Evolutionary conservation across 30 jellyfish, hydroid and myxozoan species (phyloP), one percentile per base, ranked within the genome.

Genomic region (Hydra vulgaris): DNA sequence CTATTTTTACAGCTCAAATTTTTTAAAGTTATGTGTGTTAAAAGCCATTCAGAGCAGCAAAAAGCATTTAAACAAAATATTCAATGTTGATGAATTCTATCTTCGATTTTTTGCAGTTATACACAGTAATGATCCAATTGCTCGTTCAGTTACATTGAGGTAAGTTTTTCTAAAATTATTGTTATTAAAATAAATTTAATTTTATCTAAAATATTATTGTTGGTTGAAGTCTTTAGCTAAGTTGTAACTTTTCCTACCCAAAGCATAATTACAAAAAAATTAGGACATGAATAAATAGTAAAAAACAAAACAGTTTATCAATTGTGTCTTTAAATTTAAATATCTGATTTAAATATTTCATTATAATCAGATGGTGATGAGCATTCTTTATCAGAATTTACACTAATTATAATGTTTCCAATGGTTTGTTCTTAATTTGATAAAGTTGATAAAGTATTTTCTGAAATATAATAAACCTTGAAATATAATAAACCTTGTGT

Each of bases 111-210:
- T 88, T 79, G 27, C 95, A 0, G 99, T 94, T 17, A 94, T 84
- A 61, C 99, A 94, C 88, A 94, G 97, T 21, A 94, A 94, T 85
- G 99, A 94, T 74, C 99, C 99, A 18, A 94, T 94, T 78, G 99
- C 99, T 54, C 88, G 99, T 26, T 95, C 99, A 0, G 89, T 94
- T 67, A 84, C 99, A 18, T 81, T 94, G 24, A 84, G 99, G 99
- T 94, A 74, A 15, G 79, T 52, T 15, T 16, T 27, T 27, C 15
- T 56, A n/a, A n/a, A n/a, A n/a, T n/a, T n/a, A n/a, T n/a, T n/a
- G n/a, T n/a, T n/a, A n/a, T n/a, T n/a, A n/a, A n/a, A n/a, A n/a
- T n/a, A n/a, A n/a, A n/a, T 56, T 17, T 56, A 17, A 17, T 17
- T 17, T 56, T 56, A 56, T 56, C 72, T 56, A 56, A 17, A 17